Percentiles rank a stretch among this genome's conserved stretches.
Conservation (phyloP, 2,113 vertebrate genomes). For the Tauraco erythrolophus region DNA sequence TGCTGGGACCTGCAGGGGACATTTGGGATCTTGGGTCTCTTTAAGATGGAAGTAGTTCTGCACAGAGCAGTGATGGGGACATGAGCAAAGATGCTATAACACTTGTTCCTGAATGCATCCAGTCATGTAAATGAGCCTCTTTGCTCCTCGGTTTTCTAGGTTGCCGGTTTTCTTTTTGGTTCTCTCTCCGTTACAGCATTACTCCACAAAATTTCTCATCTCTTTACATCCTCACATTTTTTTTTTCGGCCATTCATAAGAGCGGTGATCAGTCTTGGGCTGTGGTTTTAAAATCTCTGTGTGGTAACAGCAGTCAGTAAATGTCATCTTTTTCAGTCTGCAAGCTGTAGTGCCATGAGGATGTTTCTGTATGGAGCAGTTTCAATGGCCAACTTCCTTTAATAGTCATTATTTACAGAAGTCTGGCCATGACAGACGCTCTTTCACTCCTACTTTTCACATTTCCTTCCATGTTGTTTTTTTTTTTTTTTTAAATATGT, state of each 20-base stretch:
- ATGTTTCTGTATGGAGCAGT: neutral
- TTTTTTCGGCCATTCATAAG: neutral
- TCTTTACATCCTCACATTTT: neutral
- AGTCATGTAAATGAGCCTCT: neutral
- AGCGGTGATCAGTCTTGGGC: neutral
- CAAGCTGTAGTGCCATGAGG: neutral
- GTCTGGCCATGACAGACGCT: neutral
- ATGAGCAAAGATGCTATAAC: neutral
- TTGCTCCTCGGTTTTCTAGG: neutral
- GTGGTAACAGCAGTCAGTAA: neutral
- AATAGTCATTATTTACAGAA: neutral
- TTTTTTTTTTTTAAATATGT: neutral
- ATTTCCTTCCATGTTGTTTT: slow-evolving; percentile 19
- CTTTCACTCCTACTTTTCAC: neutral
- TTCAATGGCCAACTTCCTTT: neutral
- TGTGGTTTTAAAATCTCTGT: neutral
- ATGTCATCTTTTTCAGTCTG: neutral
- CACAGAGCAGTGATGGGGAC: neutral
- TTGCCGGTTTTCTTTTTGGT: neutral
- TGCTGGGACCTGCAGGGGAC: neutral
- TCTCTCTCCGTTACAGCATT: neutral
- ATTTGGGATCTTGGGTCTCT: neutral
- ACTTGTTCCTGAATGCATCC: neutral
- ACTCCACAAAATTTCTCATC: neutral
- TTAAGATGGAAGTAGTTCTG: neutral